Evolutionary conservation across 2,888 invertebrate genomes (phyloP).

Genomic region (Ecdyonurus torrentis): DNA sequence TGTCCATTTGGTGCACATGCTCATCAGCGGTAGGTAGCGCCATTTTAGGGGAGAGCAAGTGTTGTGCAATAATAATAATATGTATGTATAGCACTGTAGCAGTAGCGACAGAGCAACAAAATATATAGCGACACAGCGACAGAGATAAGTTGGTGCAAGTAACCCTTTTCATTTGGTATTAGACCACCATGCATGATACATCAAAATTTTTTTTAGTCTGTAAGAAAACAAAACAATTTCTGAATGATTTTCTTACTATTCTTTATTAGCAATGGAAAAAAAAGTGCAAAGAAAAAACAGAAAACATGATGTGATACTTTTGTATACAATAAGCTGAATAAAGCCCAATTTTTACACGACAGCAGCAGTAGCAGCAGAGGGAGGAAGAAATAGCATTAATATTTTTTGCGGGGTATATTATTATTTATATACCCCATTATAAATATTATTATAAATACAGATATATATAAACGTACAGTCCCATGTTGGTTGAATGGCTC

Average conservation of each 20-base stretch:
- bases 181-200: neutral
- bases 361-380: neutral
- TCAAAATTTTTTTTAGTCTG: neutral
- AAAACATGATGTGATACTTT: too few species aligned
- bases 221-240: neutral
- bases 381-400: too few species aligned
- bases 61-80: too few species aligned
- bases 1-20: neutral
- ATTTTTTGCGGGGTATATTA: neutral
- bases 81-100: too few species aligned
- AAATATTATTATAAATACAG: neutral
- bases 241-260: neutral
- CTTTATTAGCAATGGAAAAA: too few species aligned
- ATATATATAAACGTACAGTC: constrained; percentile 15
- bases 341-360: neutral
- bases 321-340: too few species aligned
- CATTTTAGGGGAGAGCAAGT: too few species aligned
- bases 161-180: neutral
- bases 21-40: too few species aligned
- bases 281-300: too few species aligned
- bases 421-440: neutral
- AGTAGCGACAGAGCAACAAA: neutral
- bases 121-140: too few species aligned
- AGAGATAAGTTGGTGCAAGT: neutral
- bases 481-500: constrained; percentile 13